Evolutionary conservation across 2,888 invertebrate species (phyloP), one percentile per base, ranked within the genome.

Genomic region (Leptopilina myrica): DNA sequence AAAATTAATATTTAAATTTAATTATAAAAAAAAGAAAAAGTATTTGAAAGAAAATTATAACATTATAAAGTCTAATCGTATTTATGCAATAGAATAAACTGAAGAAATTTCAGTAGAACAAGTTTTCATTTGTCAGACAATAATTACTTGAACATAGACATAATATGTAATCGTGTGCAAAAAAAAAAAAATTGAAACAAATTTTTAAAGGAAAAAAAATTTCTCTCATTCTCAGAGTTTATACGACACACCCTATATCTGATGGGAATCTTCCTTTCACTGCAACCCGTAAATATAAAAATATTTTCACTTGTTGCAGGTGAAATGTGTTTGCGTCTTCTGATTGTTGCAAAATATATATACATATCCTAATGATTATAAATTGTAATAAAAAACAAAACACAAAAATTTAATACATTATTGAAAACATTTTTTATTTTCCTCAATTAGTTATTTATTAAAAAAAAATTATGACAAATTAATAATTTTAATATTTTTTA

Each of bases 251-350:
- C 69, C 69, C 69, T 56, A 67, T 15, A 43, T 49, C 53, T 56
- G 69, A 73, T 53, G 69, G 33, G 69, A 73, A 73, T 73, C 69
- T 53, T 73, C 69, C 69, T 73, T 73, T 73, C 69, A 73, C 69
- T 73, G 69, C 53, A 73, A 49, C 53, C 33, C 69, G 53, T 73
- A 73, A 73, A 69, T 73, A 26, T 69, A 46, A 69, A 69, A 69
- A 69, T 69, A 49, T 69, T 69, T 69, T 69, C 69, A 69, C 53
- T 53, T 14, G 46, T 69, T 49, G 69, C 53, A 73, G 56, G 69
- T 49, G 67, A 46, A 67, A 67, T 49, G 67, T 46, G 67, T 15
- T 66, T 43, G 66, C 43, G 43, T 66, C 67, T 67, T 49, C 53
- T 78, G 40, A 80, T 76, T 62, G 53, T 20, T 40, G 12, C 40